Evolutionary conservation across 2,797 vertebrate genomes (phyloP).

Genomic region (Schizopygopsis pylzovi): DNA sequence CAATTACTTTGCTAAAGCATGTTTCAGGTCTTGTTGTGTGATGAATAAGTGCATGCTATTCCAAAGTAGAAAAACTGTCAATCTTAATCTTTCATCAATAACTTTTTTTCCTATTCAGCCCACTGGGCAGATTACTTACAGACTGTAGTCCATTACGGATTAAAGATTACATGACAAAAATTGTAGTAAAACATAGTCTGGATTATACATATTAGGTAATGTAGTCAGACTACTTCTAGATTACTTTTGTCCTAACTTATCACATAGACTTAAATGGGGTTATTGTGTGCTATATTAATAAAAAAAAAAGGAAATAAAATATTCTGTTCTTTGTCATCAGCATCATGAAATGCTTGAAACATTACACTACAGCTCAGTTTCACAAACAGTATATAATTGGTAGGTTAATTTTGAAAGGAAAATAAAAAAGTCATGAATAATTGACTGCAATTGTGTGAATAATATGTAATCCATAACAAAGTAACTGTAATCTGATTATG

Average conservation of each 20-base stretch:
- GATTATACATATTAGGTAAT: background rate
- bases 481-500: too few relatives aligned
- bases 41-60: background rate
- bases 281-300: too few relatives aligned
- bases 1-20: background rate
- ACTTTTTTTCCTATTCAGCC: background rate
- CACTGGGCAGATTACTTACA: background rate
- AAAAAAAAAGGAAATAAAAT: too few relatives aligned
- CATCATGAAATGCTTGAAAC: too few relatives aligned
- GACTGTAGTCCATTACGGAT: background rate
- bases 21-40: background rate
- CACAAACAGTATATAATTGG: too few relatives aligned
- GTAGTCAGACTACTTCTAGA: background rate
- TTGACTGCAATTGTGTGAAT: too few relatives aligned
- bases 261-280: background rate
- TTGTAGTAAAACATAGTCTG: background rate
- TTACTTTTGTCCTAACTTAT: background rate
- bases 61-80: background rate
- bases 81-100: background rate
- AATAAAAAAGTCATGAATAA: too few relatives aligned
- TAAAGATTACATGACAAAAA: background rate
- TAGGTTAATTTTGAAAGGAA: too few relatives aligned
- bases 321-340: too few relatives aligned
- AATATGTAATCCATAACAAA: too few relatives aligned
- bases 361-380: too few relatives aligned